phyloP scores from a whole-genome alignment of 37 sponge, comb jelly and placozoan species.

The Aphrocallistes beatrix region DNA sequence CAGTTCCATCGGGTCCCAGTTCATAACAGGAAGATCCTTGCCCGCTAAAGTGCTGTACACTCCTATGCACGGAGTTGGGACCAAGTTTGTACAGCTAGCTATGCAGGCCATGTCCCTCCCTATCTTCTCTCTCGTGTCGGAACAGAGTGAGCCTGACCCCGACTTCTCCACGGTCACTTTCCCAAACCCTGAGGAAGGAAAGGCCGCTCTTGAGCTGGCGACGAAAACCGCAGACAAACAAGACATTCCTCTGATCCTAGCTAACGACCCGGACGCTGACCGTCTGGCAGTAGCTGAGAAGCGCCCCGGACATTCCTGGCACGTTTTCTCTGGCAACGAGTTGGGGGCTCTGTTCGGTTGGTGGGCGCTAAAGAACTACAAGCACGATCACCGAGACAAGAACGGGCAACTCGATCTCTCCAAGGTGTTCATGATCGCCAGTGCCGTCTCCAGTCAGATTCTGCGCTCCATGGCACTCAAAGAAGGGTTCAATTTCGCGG shows the following conservation, averaged over 20 bases:
- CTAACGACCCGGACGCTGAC: constrained; percentile 98
- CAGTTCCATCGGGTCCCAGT: background rate
- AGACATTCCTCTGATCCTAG: constrained; percentile 62
- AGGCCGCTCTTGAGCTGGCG: constrained; percentile 80
- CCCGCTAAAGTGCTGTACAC: constrained; percentile 64
- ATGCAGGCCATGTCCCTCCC: constrained; percentile 61
- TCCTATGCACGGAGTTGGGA: constrained; percentile 97
- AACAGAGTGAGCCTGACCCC: constrained; percentile 90
- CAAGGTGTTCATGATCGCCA: constrained; percentile 73
- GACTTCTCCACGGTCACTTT: constrained; percentile 91
- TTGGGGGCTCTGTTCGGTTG: constrained; percentile 71
- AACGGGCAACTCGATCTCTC: background rate
- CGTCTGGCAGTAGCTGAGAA: constrained; percentile 87
- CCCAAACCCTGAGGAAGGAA: constrained; percentile 99
- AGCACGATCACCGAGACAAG: constrained; percentile 36
- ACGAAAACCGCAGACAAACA: constrained; percentile 66
- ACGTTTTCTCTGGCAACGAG: constrained; percentile 94
- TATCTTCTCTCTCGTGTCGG: constrained; percentile 49
- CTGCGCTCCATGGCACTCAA: constrained; percentile 56
- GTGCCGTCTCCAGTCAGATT: constrained; percentile 91
- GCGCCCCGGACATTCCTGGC: constrained; percentile 45
- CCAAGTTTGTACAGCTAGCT: constrained; percentile 43
- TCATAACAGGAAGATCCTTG: background rate
- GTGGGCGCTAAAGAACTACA: constrained; percentile 77
- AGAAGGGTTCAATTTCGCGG: constrained; percentile 85